A percentile compares a stretch with the other conserved stretches of the same genome.
phyloP scores from a whole-genome alignment of 2,113 vertebrate genomes.

The Calidris pygmaea region DNA sequence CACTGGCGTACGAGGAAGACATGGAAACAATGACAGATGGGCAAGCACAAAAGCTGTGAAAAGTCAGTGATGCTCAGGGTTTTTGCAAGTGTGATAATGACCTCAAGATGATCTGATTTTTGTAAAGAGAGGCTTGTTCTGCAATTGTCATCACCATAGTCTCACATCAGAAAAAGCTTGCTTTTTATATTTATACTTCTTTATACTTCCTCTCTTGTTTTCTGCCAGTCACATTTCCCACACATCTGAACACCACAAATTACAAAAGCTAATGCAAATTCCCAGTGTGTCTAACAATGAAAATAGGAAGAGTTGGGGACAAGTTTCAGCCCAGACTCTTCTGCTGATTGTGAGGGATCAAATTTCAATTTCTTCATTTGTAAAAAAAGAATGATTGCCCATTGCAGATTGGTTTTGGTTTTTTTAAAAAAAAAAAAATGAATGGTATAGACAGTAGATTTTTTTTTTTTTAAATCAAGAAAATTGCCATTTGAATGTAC shows the following conservation, averaged over 20 bases:
- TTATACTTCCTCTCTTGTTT: background rate
- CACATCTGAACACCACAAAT: background rate
- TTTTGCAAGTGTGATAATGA: constrained; percentile 37
- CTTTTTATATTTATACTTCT: background rate
- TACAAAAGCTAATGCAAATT: background rate
- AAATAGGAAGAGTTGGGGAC: background rate
- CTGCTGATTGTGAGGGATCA: background rate
- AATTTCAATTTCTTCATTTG: background rate
- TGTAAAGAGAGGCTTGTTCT: background rate
- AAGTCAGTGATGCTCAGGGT: background rate
- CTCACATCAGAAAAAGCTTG: background rate
- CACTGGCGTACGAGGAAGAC: background rate
- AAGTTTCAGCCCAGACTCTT: background rate
- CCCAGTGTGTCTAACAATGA: background rate
- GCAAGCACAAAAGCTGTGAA: constrained; percentile 10
- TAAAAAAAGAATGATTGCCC: background rate
- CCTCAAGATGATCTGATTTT: constrained; percentile 11
- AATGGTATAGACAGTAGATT: background rate
- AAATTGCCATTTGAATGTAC: background rate
- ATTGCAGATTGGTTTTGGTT: background rate
- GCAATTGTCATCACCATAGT: background rate
- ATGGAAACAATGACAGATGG: constrained; percentile 10
- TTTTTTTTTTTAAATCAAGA: background rate
- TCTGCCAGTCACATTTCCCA: background rate
- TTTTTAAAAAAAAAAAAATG: background rate